Evolutionary conservation across 2,113 vertebrate genomes (phyloP).

Genomic region (Abramis brama): DNA sequence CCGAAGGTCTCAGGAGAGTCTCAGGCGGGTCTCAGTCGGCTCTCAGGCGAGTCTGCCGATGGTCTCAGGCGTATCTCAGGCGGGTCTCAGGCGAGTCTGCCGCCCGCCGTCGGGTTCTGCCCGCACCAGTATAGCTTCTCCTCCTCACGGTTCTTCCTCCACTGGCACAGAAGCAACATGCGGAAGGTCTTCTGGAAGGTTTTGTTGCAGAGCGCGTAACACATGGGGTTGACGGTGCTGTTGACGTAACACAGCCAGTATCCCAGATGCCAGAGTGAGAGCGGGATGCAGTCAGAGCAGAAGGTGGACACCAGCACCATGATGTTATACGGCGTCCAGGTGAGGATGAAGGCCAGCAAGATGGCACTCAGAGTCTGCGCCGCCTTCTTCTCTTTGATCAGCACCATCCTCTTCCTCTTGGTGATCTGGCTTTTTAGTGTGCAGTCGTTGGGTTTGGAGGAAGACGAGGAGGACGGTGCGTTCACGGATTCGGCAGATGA

Average conservation of each 20-base stretch:
- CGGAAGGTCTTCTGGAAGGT: slow-evolving; percentile 97
- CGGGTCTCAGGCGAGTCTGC: slow-evolving; percentile 62
- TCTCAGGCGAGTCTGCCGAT: no score
- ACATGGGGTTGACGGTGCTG: slow-evolving; percentile 97
- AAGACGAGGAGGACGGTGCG: slow-evolving; percentile 78
- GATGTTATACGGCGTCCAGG: slow-evolving; percentile 99
- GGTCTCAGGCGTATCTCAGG: no score
- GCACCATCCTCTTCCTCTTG: slow-evolving; percentile 95
- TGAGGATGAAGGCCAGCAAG: slow-evolving; percentile 95
- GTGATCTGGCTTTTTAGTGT: slow-evolving; percentile 91
- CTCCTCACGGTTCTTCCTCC: slow-evolving; percentile 87
- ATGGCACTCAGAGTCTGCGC: slow-evolving; percentile 97
- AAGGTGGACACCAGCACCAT: slow-evolving; percentile 99
- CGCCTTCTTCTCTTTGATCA: slow-evolving; percentile 96
- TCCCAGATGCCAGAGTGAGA: slow-evolving; percentile 94
- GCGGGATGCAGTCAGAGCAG: slow-evolving; percentile 94
- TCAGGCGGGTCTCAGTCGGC: no score
- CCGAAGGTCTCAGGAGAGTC: no score
- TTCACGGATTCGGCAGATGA: slow-evolving; percentile 86
- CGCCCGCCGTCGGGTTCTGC: slow-evolving; percentile 76
- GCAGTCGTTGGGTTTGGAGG: slow-evolving; percentile 81
- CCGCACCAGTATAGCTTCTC: slow-evolving; percentile 91
- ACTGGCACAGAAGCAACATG: slow-evolving; percentile 92
- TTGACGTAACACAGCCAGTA: slow-evolving; percentile 99
- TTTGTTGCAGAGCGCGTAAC: slow-evolving; percentile 98